These are phyloP conservation scores for Hydrolagus affinis DNA, from an alignment of 2,113 vertebrate genomes.

Conservation along the genomic window DNA sequence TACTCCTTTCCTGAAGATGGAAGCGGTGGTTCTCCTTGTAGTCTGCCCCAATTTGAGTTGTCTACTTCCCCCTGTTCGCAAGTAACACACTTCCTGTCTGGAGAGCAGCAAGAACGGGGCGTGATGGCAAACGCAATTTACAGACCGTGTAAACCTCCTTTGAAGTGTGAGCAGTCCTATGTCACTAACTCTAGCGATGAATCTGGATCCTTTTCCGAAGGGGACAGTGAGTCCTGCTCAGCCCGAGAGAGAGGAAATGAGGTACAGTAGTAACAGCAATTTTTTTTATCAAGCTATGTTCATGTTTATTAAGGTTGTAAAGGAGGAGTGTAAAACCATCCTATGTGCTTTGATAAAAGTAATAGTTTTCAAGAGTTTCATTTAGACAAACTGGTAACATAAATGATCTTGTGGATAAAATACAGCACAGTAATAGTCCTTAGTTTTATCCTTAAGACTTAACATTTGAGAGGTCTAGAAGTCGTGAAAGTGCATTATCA, in stretches of 20 bases:
- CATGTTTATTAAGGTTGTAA: not conserved
- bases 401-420: too few relatives aligned
- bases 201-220: slow-evolving; percentile 96
- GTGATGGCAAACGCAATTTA: slow-evolving; percentile 75
- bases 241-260: slow-evolving; percentile 87
- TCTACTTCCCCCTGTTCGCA: slow-evolving; percentile 94
- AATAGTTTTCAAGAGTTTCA: too few relatives aligned
- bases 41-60: slow-evolving; percentile 93
- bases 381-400: too few relatives aligned
- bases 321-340: too few relatives aligned
- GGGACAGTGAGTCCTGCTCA: slow-evolving; percentile 95
- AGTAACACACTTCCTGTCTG: slow-evolving; percentile 74
- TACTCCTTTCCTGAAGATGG: slow-evolving; percentile 95
- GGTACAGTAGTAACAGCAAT: slow-evolving; percentile 55
- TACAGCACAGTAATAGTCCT: too few relatives aligned
- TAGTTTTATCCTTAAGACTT: too few relatives aligned
- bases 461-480: too few relatives aligned
- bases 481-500: too few relatives aligned
- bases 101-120: slow-evolving; percentile 76
- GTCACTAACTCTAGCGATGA: slow-evolving; percentile 98
- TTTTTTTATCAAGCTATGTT: not conserved
- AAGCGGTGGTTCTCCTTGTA: slow-evolving; percentile 90
- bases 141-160: slow-evolving; percentile 79
- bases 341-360: too few relatives aligned
- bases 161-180: slow-evolving; percentile 98